Conservation (phyloP, 2,113 vertebrate genomes). For the Xiphias gladius region DNA sequence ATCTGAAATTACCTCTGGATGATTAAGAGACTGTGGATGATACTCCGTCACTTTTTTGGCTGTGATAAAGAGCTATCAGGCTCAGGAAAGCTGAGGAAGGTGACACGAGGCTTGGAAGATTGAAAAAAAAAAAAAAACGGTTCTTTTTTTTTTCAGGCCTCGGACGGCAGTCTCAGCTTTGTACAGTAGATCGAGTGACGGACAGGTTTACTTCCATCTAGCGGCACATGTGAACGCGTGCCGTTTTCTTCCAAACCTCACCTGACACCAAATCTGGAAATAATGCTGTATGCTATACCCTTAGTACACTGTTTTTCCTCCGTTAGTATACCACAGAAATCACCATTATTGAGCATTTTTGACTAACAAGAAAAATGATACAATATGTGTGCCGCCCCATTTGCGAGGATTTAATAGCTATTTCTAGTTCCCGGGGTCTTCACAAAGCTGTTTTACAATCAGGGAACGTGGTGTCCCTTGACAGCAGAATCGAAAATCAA, state of each 20-base stretch:
- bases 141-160: constrained; percentile 6
- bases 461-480: too few relatives aligned
- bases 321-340: too few relatives aligned
- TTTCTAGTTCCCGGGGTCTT: neutral
- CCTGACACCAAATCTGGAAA: too few relatives aligned
- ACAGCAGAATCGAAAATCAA: neutral
- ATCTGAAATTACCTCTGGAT: constrained; percentile 58
- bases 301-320: too few relatives aligned
- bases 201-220: constrained; percentile 4
- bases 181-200: neutral
- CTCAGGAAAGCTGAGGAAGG: constrained; percentile 31
- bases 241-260: neutral
- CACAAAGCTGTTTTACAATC: neutral
- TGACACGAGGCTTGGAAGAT: neutral
- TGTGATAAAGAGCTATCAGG: constrained; percentile 42
- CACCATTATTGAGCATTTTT: too few relatives aligned
- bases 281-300: neutral
- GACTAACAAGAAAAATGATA: neutral
- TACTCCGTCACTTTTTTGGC: constrained; percentile 13
- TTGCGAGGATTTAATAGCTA: neutral
- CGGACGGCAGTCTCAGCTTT: constrained; percentile 10
- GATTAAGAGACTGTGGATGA: constrained; percentile 50
- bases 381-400: neutral
- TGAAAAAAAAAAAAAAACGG: too few relatives aligned
- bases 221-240: neutral